phyloP scores from a whole-genome alignment of 1,140 invertebrate species.

The Marisa cornuarietis region DNA sequence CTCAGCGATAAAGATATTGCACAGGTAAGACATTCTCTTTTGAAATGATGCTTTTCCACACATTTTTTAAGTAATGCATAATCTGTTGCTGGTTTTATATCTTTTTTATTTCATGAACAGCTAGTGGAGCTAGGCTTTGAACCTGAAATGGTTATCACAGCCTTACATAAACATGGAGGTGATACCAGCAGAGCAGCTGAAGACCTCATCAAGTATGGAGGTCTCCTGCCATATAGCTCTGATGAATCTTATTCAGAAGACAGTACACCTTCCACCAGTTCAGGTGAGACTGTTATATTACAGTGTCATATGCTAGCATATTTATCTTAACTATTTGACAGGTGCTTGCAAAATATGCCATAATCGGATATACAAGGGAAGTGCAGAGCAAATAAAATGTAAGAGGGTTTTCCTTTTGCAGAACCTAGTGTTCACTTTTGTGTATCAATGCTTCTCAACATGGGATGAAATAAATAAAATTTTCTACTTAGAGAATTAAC shows the following conservation, averaged over 20 bases:
- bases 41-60: neutral
- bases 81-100: conserved; percentile 23
- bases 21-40: neutral
- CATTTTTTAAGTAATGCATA: conserved; percentile 18
- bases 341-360: no score
- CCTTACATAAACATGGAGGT: conserved; percentile 70
- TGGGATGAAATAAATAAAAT: no score
- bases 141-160: conserved; percentile 67
- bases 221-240: conserved; percentile 27
- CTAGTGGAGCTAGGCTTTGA: conserved; percentile 74
- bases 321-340: no score
- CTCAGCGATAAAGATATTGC: conserved; percentile 11
- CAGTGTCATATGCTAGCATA: neutral
- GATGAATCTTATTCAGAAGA: conserved; percentile 1
- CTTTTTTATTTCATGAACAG: conserved; percentile 43
- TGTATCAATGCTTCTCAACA: no score
- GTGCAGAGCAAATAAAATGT: no score
- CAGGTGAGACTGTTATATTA: neutral
- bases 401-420: no score
- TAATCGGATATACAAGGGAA: no score
- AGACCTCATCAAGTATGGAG: conserved; percentile 51
- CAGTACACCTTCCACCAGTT: conserved; percentile 10
- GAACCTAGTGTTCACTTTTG: no score
- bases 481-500: no score
- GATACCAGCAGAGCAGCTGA: conserved; percentile 72